Percentiles rank a stretch among this genome's conserved stretches.
Evolutionary conservation across 2,888 invertebrate genomes (phyloP).

Genomic region (Sphaerolaimus hirsutus): DNA sequence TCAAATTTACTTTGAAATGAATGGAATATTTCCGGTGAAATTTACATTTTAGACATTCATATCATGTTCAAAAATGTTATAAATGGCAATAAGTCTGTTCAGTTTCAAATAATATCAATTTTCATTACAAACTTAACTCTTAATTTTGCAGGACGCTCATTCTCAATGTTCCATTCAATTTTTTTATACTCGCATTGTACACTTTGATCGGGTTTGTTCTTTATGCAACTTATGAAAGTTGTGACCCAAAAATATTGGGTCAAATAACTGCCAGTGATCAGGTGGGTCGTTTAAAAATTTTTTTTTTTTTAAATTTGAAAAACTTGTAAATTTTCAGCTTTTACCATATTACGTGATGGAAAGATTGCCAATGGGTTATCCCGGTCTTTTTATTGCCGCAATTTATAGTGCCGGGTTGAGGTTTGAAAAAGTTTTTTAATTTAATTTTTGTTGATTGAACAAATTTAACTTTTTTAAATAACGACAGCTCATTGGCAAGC

Average conservation of each 20-base stretch:
- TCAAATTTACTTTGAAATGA: no score
- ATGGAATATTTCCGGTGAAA: no score
- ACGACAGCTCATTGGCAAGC: conserved; percentile 13
- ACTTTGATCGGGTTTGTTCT: conserved; percentile 15
- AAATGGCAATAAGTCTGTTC: no score
- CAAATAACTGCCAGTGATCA: conserved; percentile 5
- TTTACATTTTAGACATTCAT: no score
- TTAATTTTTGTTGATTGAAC: not conserved
- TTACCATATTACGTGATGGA: conserved; percentile 15
- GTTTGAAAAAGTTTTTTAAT: conserved; percentile 2
- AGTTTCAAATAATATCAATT: no score
- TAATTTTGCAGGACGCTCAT: conserved; percentile 13
- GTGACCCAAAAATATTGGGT: conserved; percentile 11
- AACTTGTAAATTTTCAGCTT: conserved; percentile 6
- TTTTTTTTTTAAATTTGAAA: not conserved
- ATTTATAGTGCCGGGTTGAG: conserved; percentile 15
- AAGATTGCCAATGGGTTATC: conserved; percentile 12
- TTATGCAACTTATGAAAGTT: conserved; percentile 13
- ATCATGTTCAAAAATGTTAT: no score
- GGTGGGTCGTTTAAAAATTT: no score
- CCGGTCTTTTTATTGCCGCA: conserved; percentile 16
- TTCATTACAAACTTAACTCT: no score
- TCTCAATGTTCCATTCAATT: conserved; percentile 16
- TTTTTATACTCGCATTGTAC: conserved; percentile 12
- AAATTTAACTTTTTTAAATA: not conserved